Conservation (phyloP, 2,888 invertebrate genomes). For the Cyclophora punctaria region DNA sequence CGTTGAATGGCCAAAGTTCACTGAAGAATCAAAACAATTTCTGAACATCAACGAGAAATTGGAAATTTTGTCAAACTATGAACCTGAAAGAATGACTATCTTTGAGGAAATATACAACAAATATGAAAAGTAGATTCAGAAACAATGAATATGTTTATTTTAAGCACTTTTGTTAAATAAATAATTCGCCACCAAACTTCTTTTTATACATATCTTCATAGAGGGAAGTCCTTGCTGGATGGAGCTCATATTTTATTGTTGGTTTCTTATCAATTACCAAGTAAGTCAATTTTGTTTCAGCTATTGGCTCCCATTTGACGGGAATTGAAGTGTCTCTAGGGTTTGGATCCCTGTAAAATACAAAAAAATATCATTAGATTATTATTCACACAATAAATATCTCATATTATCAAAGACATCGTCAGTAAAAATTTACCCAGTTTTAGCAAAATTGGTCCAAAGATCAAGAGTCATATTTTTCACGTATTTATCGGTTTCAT, state of each 20-base stretch:
- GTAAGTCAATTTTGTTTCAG: conserved; percentile 32
- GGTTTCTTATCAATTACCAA: conserved; percentile 47
- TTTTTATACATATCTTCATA: conserved; percentile 46
- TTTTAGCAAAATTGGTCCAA: conserved; percentile 79
- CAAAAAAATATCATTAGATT: neutral
- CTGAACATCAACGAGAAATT: conserved; percentile 27
- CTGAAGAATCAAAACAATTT: conserved; percentile 17
- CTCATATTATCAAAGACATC: too few species aligned
- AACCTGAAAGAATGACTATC: conserved; percentile 31
- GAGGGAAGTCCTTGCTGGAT: conserved; percentile 42
- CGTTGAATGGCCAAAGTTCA: conserved; percentile 28
- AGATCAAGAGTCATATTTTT: conserved; percentile 63
- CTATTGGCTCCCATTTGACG: conserved; percentile 49
- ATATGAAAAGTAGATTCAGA: conserved; percentile 20
- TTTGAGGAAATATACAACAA: conserved; percentile 34
- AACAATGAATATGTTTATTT: neutral
- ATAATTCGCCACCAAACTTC: conserved; percentile 4
- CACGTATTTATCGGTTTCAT: conserved; percentile 45
- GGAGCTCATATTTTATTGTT: conserved; percentile 44
- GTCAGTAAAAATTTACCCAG: conserved; percentile 44
- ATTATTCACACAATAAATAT: too few species aligned
- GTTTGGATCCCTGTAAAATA: conserved; percentile 53
- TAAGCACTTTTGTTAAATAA: neutral
- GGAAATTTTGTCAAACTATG: conserved; percentile 25
- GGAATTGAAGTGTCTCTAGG: conserved; percentile 37